Base-by-base conservation (phyloP, 2,113 vertebrate species). In the Callochromis pleurospilus region DNA sequence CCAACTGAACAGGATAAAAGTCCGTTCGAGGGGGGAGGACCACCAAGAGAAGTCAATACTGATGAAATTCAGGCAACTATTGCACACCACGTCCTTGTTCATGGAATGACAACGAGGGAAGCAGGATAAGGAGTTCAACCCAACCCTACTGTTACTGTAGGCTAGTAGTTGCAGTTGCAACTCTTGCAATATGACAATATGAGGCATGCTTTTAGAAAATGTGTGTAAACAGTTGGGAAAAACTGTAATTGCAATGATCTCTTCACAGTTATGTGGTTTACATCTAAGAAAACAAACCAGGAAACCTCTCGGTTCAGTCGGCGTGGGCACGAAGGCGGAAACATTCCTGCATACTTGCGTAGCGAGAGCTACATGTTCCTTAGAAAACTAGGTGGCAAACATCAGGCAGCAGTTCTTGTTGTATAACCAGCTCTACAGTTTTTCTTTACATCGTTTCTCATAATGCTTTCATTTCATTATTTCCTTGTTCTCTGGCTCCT, bases 1-100 rank as follows among this genome's bases (percentile, higher is more conserved):
- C 58, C 58, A 62, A 10, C 56, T 33, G 29, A 33, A 19, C 56
- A 60, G 29, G 29, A 60, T 33, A 60, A 60, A 19, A 60, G 29
- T 60, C 56, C 0, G 3, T 60, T 19, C 0, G 9, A 60, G 29
- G 56, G 56, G 0, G 1, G 5, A 60, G 15, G 15, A 60, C 9
- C 1, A 33, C 0, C 2, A 33, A 60, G 56, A 33, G 29, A 60
- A 60, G 29, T 60, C 0, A 33, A 33, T 19, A 60, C 15, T 60
- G 29, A 60, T 60, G 29, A 19, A 10, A 62, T 3, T 11, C 56
- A 1, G 56, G 56, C 29, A 60, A 17, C 26, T 10, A 0, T 10
- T 60, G 26, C 5, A 60, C 56, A 17, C 26, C 56, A 31, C 4
- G 0, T 60, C 26, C 26, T 31, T 17, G 56, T 31, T 60, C 8